Base-by-base conservation (phyloP, 2,888 invertebrate species). In the Monochamus alternatus region DNA sequence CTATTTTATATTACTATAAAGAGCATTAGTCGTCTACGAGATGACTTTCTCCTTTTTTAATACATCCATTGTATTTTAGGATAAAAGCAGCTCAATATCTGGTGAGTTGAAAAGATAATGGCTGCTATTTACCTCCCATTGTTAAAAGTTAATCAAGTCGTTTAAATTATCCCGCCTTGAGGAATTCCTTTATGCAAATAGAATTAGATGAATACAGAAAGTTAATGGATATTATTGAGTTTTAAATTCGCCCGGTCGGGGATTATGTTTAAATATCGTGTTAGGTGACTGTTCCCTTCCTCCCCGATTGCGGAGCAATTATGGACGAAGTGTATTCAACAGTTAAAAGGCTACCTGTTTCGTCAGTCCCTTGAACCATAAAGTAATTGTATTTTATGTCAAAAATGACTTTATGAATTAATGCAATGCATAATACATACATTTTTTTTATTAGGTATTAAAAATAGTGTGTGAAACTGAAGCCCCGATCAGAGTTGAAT, bases 71-170 rank as follows among this genome's bases (percentile, higher is more conserved):
- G 14, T 22, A 43, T 22, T 63, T 63, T 14, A 58, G 31, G 32
- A 47, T 31, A 60, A 69, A 65, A 60, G 55, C 74, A 73, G 30
- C 71, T 73, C 70, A 75, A 78, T 77, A 80, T 76, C 70, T 75
- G 79, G 76, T 76, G 78, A 81, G 79, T 78, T 77, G 78, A 81
- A 77, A 76, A 78, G 82, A 78, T 82, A 82, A 79, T 77, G 75
- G 74, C 69, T 47, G 71, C 76, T 67, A 77, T 75, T 78, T 76
- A 79, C 81, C 74, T 74, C 78, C 77, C 74, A 80, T 79, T 80
- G 80, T 82, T 79, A 76, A 70, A 78, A 82, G 80, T 83, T 81
- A 81, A 83, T 83, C 80, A 80, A 79, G 77, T 77, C 74, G 80
- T 81, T 81, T 80, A 81, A 80, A 79, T 81, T 80, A 78, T 76